Evolutionary conservation across 2,888 invertebrate species (phyloP), one percentile per base, ranked within the genome.

Genomic region (Alsophila aescularia): DNA sequence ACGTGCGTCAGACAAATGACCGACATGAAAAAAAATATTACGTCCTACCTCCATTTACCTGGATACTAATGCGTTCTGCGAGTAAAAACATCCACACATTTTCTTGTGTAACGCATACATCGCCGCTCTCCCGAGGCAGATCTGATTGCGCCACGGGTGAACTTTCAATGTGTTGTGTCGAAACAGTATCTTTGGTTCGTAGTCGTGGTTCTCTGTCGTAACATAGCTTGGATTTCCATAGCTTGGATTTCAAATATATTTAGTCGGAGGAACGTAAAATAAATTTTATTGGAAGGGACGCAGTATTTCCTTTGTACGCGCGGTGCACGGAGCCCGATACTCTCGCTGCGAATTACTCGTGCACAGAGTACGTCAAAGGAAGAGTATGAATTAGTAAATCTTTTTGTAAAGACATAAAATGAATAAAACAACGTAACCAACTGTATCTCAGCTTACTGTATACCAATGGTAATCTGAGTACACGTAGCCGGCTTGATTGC

Each of bases 1-100:
- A 79, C 83, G 83, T 77, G 82, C 73, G 73, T 66, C 71, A 77
- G 79, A 83, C 83, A 84, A 83, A 84, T 83, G 83, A 81, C 78
- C 77, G 74, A 68, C 74, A 66, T 64, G 80, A 83, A 82, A 81
- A 84, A 82, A 82, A 79, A 80, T 81, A 64, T 61, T 67, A 77
- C 79, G 62, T 70, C 68, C 70, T 74, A 71, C 72, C 68, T 64
- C 67, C 74, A 61, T 66, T 72, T 68, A 70, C 74, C 68, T 65
- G 60, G 55, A 42, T 52, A 40, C 54, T 48, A 48, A 49, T 52
- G 45, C 49, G 34, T 29, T 7, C 15, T 10, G 31, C 34, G 35
- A 13, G 40, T 32, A 43, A 40, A 47, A 32, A 24, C 16, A 1
- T 0, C 4, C 43, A 51, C 16, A 4, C 3, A 7, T 29, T 48